phyloP scores from a whole-genome alignment of 2,113 vertebrate species.

The Daboia siamensis region DNA sequence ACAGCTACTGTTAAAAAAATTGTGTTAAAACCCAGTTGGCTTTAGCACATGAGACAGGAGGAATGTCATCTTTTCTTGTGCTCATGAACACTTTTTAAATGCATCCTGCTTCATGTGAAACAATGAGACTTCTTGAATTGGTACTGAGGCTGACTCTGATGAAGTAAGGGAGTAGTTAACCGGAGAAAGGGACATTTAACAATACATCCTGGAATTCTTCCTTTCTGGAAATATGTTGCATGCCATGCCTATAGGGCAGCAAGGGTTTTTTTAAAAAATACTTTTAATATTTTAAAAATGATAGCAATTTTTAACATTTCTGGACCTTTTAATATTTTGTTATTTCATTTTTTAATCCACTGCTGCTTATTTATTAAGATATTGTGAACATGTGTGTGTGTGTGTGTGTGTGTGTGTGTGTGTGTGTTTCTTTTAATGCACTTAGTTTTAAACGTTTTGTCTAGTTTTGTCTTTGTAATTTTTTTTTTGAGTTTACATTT shows the following conservation, averaged over 20 bases:
- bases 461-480: not conserved
- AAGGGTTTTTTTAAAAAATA: not conserved
- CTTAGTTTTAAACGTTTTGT: not conserved
- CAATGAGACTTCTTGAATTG: not conserved
- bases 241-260: not conserved
- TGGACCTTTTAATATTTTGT: not conserved
- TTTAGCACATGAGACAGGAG: not conserved
- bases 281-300: not conserved
- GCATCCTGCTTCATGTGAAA: not conserved
- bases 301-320: not conserved
- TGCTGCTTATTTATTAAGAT: not conserved
- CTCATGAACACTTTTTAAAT: not conserved
- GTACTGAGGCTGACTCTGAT: not conserved
- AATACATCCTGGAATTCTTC: not conserved
- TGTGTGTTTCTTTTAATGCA: not conserved
- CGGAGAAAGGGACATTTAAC: not conserved
- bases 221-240: not conserved
- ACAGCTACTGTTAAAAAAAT: not conserved
- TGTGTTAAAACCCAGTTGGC: not conserved
- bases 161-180: not conserved
- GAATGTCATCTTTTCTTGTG: not conserved
- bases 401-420: not conserved
- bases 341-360: not conserved
- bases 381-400: not conserved
- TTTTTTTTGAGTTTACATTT: not conserved